Base-by-base conservation (phyloP, 30 jellyfish, hydroid and myxozoan species). In the Hydractinia echinata region DNA sequence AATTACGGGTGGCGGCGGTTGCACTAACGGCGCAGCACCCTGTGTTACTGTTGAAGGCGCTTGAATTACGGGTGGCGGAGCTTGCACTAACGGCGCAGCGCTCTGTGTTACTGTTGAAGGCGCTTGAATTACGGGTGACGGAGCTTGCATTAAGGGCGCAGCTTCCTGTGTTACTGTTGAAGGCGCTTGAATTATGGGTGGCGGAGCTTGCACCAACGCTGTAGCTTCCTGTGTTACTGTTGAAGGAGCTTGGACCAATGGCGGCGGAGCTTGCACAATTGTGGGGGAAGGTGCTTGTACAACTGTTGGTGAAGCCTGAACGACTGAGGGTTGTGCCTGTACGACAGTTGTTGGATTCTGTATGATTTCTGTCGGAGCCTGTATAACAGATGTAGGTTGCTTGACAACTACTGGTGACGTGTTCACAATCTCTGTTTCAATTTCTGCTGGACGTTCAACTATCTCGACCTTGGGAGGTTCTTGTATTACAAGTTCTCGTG, bases 301-400 rank as follows among this genome's bases (percentile, higher is more conserved):
- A 51, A 64, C 74, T n/a, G 51, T 64, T 51, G 74, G 74, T 13
- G 74, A 8, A 7, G 74, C 74, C 39, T 7, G 74, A 6, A 64
- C 18, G 7, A 64, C 74, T n/a, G 10, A n/a, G 19, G 74, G 74
- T 64, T 44, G 74, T 64, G 74, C 19, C 39, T 64, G 74, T n/a
- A 64, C 74, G 6, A 64, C 74, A 64, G 74, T 4, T 13, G 74
- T 9, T 64, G 74, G 74, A n/a, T 44, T 8, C 39, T 64, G 74
- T n/a, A 64, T 51, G 39, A 64, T 51, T n/a, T 51, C 39, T 13
- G 74, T 44, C 4, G 74, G 74, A 7, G 74, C 9, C 18, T 64
- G 74, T 6, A 64, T 51, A 7, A 64, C 6, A 6, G 51, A 4
- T 8, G 74, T 3, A 6, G 74, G 74, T 6, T 44, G 18, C 18